phyloP scores from a whole-genome alignment of 2,797 vertebrate genomes.

The Dipus sagitta region DNA sequence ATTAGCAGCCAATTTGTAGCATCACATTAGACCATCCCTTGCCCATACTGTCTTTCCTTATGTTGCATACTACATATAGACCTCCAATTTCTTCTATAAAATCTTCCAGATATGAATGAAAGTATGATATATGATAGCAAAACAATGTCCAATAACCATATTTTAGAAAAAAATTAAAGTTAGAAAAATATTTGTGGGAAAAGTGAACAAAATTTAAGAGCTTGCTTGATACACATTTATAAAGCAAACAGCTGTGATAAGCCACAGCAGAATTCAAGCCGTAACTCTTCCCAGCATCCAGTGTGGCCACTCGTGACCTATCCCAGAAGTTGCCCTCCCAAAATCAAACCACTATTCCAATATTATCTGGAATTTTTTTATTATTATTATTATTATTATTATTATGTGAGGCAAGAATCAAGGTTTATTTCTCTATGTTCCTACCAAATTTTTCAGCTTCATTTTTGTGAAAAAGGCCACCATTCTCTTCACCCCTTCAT shows the following conservation, averaged over 20 bases:
- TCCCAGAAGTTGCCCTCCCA: background rate
- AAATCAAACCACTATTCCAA: background rate
- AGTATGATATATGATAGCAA: background rate
- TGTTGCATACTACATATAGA: background rate
- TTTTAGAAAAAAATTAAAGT: conserved; percentile 3
- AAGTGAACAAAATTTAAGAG: conserved; percentile 4
- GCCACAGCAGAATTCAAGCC: background rate
- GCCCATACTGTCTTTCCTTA: background rate
- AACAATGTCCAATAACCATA: background rate
- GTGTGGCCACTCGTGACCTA: background rate
- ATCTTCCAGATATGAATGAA: conserved; percentile 20
- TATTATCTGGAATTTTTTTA: conserved; percentile 8
- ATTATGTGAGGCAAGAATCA: background rate
- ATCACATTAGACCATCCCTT: background rate
- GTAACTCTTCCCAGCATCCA: background rate
- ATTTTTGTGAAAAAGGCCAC: background rate
- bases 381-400: background rate
- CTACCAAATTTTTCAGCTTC: background rate
- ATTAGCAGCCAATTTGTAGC: background rate
- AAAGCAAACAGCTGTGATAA: background rate
- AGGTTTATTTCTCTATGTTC: background rate
- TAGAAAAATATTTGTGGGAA: background rate
- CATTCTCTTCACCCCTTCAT: background rate
- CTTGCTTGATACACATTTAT: background rate
- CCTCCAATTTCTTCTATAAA: background rate